phyloP scores from a whole-genome alignment of 53 echinoderm and acorn worm species.

The Paelopatides confundens region DNA sequence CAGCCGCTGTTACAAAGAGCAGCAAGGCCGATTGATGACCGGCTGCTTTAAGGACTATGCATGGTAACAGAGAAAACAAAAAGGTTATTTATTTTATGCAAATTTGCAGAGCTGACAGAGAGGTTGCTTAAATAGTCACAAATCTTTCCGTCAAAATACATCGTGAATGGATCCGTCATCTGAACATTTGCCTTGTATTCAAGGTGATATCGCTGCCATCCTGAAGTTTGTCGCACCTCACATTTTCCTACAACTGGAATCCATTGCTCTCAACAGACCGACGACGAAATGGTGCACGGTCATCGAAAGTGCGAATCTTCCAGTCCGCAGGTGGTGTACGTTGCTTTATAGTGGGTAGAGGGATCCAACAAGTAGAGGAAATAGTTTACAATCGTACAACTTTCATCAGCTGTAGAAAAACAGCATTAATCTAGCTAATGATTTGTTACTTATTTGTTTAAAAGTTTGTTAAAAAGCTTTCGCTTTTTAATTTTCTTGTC shows the following conservation, averaged over 20 bases:
- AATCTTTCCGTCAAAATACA: not conserved
- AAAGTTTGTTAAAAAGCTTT: too few relatives aligned
- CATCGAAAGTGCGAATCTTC: too few relatives aligned
- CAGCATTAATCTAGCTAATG: too few relatives aligned
- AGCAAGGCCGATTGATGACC: slow-evolving; percentile 59
- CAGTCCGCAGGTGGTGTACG: too few relatives aligned
- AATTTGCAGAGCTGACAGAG: not conserved
- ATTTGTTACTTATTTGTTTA: too few relatives aligned
- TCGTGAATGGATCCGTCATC: not conserved
- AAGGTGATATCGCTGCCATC: not conserved
- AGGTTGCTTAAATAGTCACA: not conserved
- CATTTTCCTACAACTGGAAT: not conserved
- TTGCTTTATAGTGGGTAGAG: too few relatives aligned
- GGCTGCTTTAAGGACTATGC: not conserved
- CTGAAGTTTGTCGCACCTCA: not conserved
- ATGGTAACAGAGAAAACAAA: not conserved
- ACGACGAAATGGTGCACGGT: too few relatives aligned
- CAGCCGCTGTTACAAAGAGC: slow-evolving; percentile 29
- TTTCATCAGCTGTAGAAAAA: too few relatives aligned
- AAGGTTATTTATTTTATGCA: slow-evolving; percentile 36
- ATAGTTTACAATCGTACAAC: too few relatives aligned
- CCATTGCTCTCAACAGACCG: too few relatives aligned
- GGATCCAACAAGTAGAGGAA: too few relatives aligned
- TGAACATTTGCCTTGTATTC: not conserved
- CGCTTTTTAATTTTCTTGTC: too few relatives aligned